Conservation (phyloP, 1,140 invertebrate species). For the Goniozus legneri region DNA sequence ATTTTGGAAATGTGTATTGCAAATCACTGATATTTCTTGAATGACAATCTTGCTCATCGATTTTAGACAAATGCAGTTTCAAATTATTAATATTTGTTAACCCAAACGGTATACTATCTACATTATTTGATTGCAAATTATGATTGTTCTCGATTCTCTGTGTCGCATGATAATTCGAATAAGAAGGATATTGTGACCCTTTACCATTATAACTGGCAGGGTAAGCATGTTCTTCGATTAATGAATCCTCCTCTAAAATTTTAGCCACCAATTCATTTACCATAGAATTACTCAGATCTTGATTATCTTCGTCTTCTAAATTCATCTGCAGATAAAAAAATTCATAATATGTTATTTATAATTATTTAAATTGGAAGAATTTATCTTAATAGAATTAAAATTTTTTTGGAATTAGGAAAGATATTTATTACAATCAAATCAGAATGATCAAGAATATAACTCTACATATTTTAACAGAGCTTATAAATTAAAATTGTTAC, state of each 20-base stretch:
- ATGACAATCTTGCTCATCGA: background rate
- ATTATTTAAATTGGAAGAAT: too few species aligned
- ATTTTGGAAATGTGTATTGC: slow-evolving; percentile 17
- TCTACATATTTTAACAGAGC: too few species aligned
- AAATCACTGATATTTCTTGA: slow-evolving; percentile 7
- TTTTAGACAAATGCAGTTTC: background rate
- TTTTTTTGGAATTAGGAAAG: too few species aligned
- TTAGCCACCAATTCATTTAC: slow-evolving; percentile 64
- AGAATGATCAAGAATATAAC: too few species aligned
- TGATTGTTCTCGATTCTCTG: slow-evolving; percentile 10
- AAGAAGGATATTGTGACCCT: slow-evolving; percentile 19
- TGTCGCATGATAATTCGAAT: slow-evolving; percentile 10
- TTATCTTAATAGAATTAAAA: too few species aligned
- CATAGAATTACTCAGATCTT: slow-evolving; percentile 60
- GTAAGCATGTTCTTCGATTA: slow-evolving; percentile 47
- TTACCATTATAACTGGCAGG: slow-evolving; percentile 37
- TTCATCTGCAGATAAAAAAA: slow-evolving; percentile 47
- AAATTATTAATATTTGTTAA: background rate
- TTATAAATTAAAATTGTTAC: too few species aligned
- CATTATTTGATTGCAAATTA: slow-evolving; percentile 4
- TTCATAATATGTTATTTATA: slow-evolving; percentile 14
- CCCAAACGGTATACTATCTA: background rate
- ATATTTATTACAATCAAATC: too few species aligned
- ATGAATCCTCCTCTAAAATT: slow-evolving; percentile 60
- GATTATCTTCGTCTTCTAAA: slow-evolving; percentile 54